These are phyloP conservation scores for Baryphthengus martii DNA, from an alignment of 2,113 vertebrate genomes.

Conservation along the genomic window DNA sequence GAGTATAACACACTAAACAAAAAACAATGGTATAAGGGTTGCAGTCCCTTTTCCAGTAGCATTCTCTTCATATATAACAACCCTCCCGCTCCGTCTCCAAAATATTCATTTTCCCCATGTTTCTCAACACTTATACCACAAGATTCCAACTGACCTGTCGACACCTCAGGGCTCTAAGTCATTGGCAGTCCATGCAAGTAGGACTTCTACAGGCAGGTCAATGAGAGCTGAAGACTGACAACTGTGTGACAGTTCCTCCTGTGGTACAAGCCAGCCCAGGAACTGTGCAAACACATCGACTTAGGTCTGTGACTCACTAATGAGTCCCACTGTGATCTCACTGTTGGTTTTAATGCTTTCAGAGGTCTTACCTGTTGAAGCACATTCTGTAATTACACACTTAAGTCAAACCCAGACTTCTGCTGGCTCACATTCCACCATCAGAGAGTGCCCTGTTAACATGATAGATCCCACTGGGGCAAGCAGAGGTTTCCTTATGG, in stretches of 20 bases:
- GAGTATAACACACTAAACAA: neutral
- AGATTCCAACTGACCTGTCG: neutral
- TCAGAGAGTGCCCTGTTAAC: accelerated
- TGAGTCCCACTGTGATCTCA: neutral
- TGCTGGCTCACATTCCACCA: neutral
- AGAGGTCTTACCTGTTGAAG: neutral
- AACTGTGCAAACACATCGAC: neutral
- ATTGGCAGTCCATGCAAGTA: neutral
- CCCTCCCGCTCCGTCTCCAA: neutral
- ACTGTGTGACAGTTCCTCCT: neutral
- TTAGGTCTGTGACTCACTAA: neutral
- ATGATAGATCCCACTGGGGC: neutral
- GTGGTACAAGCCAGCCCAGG: neutral
- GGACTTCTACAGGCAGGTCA: neutral
- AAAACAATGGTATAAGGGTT: neutral
- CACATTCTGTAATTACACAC: neutral
- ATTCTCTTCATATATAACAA: accelerated
- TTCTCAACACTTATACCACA: neutral
- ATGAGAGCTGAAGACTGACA: neutral
- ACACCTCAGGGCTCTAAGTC: neutral
- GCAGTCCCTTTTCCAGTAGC: neutral
- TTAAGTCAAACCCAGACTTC: neutral
- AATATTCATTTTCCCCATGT: neutral
- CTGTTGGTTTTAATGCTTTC: neutral
- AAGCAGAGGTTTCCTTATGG: neutral